phyloP scores from a whole-genome alignment of 2,888 invertebrate species.

The Autographa gamma region DNA sequence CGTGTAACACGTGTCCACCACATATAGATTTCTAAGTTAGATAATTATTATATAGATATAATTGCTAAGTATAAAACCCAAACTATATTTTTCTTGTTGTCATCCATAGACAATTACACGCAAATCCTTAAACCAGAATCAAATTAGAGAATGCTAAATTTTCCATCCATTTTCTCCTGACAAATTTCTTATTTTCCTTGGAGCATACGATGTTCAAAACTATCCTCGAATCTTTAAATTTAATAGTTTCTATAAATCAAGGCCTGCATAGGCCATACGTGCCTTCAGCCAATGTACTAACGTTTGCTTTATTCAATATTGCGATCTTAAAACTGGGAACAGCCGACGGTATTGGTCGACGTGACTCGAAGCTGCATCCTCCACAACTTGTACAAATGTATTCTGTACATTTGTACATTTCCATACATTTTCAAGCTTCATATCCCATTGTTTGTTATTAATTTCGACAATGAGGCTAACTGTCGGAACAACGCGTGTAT shows the following conservation, averaged over 20 bases:
- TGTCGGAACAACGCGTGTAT: constrained; percentile 28
- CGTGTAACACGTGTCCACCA: not conserved
- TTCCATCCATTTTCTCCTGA: too few relatives aligned
- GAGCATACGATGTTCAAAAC: not conserved
- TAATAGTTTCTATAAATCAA: not conserved
- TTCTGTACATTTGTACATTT: constrained; percentile 10
- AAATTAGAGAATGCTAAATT: too few relatives aligned
- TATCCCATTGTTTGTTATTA: constrained; percentile 43
- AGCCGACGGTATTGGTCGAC: constrained; percentile 19
- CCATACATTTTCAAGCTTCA: constrained; percentile 8
- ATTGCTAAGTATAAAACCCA: too few relatives aligned
- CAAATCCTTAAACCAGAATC: too few relatives aligned
- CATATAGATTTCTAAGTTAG: too few relatives aligned
- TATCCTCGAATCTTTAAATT: not conserved
- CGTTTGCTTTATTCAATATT: constrained; percentile 26
- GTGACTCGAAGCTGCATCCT: constrained; percentile 27
- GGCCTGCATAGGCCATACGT: constrained; percentile 4
- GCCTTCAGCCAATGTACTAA: not conserved
- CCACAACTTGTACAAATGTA: constrained; percentile 17
- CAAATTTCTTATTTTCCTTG: not conserved
- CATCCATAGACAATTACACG: too few relatives aligned
- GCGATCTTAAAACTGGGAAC: constrained; percentile 18
- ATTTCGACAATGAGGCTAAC: constrained; percentile 44
- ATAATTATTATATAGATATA: too few relatives aligned
- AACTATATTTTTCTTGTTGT: too few relatives aligned